These are phyloP conservation scores for Agonopterix alstromeriana DNA, from an alignment of 2,888 invertebrate genomes.

Conservation along the genomic window DNA sequence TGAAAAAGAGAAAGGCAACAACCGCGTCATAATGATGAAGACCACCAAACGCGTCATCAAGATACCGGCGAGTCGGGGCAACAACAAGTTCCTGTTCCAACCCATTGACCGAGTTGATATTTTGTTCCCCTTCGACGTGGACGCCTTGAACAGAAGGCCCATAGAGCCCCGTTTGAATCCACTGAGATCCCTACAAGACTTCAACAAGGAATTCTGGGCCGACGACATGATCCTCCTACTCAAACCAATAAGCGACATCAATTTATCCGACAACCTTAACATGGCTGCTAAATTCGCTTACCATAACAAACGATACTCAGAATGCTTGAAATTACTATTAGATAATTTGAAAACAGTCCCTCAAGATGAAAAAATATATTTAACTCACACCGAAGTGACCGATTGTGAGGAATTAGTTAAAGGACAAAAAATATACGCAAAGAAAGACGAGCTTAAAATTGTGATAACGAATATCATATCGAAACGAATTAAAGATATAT, in stretches of 20 bases:
- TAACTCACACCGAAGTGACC: conserved; percentile 35
- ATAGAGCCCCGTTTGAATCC: conserved; percentile 49
- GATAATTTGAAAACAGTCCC: conserved; percentile 37
- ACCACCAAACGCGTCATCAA: conserved; percentile 84
- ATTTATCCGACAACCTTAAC: conserved; percentile 42
- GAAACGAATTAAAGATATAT: conserved; percentile 59
- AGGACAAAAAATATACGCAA: conserved; percentile 15
- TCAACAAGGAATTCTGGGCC: conserved; percentile 56
- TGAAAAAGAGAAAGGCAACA: conserved; percentile 74
- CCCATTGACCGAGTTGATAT: conserved; percentile 55
- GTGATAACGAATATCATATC: conserved; percentile 49
- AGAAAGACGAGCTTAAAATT: conserved; percentile 45
- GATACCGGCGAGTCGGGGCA: conserved; percentile 69
- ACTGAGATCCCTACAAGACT: conserved; percentile 42
- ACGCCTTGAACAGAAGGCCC: conserved; percentile 39
- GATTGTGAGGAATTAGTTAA: conserved; percentile 13
- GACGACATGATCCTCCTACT: conserved; percentile 53
- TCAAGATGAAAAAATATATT: conserved; percentile 31
- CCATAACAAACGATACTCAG: conserved; percentile 44
- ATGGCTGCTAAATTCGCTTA: conserved; percentile 62
- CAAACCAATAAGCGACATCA: conserved; percentile 51
- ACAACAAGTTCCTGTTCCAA: conserved; percentile 58
- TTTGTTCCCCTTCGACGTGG: conserved; percentile 57
- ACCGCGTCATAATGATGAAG: conserved; percentile 81
- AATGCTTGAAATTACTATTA: conserved; percentile 47